These are phyloP conservation scores for Carposina sasakii DNA, from an alignment of 1,140 invertebrate genomes.

Conservation along the genomic window DNA sequence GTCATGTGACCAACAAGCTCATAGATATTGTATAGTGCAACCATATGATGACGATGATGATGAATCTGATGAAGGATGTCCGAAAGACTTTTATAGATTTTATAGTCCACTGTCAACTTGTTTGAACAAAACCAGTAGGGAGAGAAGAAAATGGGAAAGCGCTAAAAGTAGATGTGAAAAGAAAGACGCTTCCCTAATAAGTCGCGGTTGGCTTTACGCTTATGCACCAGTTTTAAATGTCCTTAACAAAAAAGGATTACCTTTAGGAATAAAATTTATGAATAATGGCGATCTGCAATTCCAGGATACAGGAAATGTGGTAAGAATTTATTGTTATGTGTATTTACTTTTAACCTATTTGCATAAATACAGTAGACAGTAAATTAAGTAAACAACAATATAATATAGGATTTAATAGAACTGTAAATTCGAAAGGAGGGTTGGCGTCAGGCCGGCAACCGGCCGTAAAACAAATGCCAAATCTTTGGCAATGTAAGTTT, in stretches of 20 bases:
- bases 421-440: too few species aligned
- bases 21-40: constrained; percentile 58
- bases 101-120: constrained; percentile 51
- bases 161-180: constrained; percentile 46
- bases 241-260: constrained; percentile 30
- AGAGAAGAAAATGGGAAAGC: constrained; percentile 50
- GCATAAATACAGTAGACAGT: too few species aligned
- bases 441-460: too few species aligned
- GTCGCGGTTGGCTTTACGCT: constrained; percentile 58
- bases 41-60: constrained; percentile 41
- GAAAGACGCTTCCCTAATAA: constrained; percentile 43
- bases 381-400: too few species aligned
- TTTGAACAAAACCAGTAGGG: too few species aligned
- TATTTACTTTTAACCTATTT: too few species aligned
- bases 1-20: constrained; percentile 50
- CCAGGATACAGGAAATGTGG: too few species aligned
- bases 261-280: constrained; percentile 58
- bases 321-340: too few species aligned
- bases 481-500: too few species aligned
- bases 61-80: constrained; percentile 33
- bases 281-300: too few species aligned
- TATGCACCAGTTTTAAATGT: constrained; percentile 45
- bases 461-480: too few species aligned
- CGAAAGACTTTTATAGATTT: constrained; percentile 42
- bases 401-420: too few species aligned